Evolutionary conservation across 2,113 vertebrate species (phyloP).

Genomic region (Spea multiplicata): DNA sequence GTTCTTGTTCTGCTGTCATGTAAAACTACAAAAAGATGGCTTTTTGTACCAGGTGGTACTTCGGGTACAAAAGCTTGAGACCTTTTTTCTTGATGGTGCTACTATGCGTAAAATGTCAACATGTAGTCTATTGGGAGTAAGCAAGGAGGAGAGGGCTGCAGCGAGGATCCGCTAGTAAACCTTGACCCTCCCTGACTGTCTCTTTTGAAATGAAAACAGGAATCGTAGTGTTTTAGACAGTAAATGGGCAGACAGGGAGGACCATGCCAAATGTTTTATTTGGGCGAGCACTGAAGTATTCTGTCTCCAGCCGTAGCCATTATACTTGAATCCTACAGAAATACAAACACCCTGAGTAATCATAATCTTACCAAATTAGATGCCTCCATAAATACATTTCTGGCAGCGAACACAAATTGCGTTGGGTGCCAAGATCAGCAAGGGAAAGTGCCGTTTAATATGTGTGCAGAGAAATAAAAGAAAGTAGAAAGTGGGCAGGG

Average conservation of each 20-base stretch:
- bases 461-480: constrained; percentile 24
- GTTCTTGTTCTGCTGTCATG: too few relatives aligned
- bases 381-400: background rate
- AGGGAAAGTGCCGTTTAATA: constrained; percentile 36
- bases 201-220: background rate
- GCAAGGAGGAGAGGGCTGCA: too few relatives aligned
- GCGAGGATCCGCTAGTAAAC: too few relatives aligned
- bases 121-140: too few relatives aligned
- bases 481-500: constrained; percentile 18
- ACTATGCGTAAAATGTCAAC: too few relatives aligned
- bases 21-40: too few relatives aligned
- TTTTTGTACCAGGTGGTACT: too few relatives aligned
- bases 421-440: constrained; percentile 27
- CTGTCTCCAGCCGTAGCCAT: background rate
- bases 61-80: too few relatives aligned
- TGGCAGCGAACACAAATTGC: background rate
- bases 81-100: too few relatives aligned
- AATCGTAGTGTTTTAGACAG: background rate
- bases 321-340: background rate
- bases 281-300: background rate
- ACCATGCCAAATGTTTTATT: background rate
- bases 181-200: too few relatives aligned
- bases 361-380: background rate
- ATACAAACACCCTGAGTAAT: constrained; percentile 1
- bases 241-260: background rate